Evolutionary conservation across 2,113 vertebrate genomes (phyloP).

Genomic region (Bufo gargarizans): DNA sequence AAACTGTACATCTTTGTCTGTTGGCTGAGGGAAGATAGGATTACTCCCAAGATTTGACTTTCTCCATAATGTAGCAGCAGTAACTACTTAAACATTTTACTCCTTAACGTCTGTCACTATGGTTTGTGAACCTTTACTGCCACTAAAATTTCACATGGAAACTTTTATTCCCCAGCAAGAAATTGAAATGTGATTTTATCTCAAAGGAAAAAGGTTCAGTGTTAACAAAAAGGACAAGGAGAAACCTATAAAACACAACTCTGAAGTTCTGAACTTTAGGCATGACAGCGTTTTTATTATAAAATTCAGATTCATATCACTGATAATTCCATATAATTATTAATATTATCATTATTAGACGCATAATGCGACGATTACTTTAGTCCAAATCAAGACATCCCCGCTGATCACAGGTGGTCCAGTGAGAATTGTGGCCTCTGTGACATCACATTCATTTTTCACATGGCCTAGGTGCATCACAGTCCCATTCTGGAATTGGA

Average conservation of each 20-base stretch:
- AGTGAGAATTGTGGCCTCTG: too few species aligned
- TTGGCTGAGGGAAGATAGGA: neutral
- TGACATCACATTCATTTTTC: too few species aligned
- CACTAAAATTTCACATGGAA: constrained; percentile 18
- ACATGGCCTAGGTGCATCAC: too few species aligned
- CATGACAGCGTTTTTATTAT: neutral
- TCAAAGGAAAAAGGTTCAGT: neutral
- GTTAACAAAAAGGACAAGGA: neutral
- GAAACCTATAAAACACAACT: neutral
- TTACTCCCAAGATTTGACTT: neutral
- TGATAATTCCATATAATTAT: too few species aligned
- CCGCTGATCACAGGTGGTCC: too few species aligned
- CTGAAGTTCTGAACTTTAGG: neutral
- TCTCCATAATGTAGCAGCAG: constrained; percentile 19
- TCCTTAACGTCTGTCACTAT: constrained; percentile 24
- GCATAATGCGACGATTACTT: too few species aligned
- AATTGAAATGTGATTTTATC: constrained; percentile 14
- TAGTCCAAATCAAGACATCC: too few species aligned
- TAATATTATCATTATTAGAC: too few species aligned
- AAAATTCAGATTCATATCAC: neutral
- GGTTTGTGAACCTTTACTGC: constrained; percentile 35
- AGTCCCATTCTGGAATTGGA: too few species aligned
- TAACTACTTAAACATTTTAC: neutral
- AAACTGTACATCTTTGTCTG: neutral
- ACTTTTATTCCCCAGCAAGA: constrained; percentile 16